Base-by-base conservation (phyloP, 2,113 vertebrate species). In the Romanogobio albipinnatus region DNA sequence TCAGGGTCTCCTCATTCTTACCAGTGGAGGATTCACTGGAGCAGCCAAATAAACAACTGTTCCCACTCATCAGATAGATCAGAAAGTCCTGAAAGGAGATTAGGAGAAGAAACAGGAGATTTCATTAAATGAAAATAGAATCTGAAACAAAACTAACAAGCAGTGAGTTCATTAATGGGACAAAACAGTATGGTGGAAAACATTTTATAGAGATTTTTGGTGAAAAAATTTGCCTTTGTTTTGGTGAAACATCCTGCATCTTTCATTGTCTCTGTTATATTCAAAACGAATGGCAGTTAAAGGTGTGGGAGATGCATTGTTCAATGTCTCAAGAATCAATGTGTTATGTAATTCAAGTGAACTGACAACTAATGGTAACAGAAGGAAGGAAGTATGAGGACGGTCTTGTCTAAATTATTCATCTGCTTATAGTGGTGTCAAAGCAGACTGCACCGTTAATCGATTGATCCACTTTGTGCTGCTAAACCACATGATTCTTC, bases 1-100 rank as follows among this genome's bases (percentile, higher is more conserved):
- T 94, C 2, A 93, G 24, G 5, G 85, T 75, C 79, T 94, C 93
- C 84, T 93, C 92, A 1, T 94, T 93, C 5, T 94, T 91, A 0
- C 89, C 91, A 36, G 84, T 85, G 4, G 86, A 71, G 82, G 92
- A 92, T 66, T 94, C 93, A 66, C 82, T 53, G 86, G 91, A 93
- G 89, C 90, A 90, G 87, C 95, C 95, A 1, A 96, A 93, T 80
- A 95, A 87, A 82, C 93, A 94, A 84, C 87, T 91, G 78, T 85
- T 91, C 22, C 93, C 92, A 1, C 92, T 94, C 92, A 96, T 92
- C 78, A 94, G 88, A 86, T 96, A 95, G 85, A 95, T 92, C 47
- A 96, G 91, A 58, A 95, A 94, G 61, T 96, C 95, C 95, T 96
- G 89, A 5, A 64, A 39, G 71, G 17, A 80, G 56, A 49, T 64